A percentile compares a stretch with the other conserved stretches of the same genome.
These are phyloP conservation scores for Gymnorhina tibicen DNA, from an alignment of 2,113 vertebrate species.

Conservation along the genomic window DNA sequence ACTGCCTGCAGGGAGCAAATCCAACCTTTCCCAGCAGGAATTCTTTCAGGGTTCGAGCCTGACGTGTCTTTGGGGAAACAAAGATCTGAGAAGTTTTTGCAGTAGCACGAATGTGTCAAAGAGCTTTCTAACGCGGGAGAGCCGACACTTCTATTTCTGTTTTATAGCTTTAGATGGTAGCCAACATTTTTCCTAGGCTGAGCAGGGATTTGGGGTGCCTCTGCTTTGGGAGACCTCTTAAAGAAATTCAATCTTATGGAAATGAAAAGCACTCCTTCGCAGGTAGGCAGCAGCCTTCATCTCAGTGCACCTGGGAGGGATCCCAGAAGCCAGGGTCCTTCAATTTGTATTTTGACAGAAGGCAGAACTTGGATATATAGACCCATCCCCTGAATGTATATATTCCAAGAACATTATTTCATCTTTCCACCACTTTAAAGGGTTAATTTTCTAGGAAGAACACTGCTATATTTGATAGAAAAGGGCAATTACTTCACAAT, in stretches of 20 bases:
- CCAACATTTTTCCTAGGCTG: neutral
- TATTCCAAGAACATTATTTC: neutral
- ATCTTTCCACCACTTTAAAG: neutral
- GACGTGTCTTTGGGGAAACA: neutral
- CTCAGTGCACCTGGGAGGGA: neutral
- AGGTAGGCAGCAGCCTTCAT: neutral
- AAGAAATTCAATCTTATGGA: neutral
- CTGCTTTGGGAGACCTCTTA: neutral
- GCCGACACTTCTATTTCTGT: neutral
- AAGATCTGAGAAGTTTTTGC: slow-evolving; percentile 1
- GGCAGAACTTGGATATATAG: neutral
- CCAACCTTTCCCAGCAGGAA: neutral
- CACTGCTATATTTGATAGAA: neutral
- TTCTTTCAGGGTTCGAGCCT: neutral
- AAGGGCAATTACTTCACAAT: neutral
- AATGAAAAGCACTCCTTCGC: neutral
- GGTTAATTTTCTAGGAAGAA: neutral
- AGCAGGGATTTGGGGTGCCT: neutral
- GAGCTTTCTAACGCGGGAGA: neutral
- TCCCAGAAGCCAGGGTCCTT: neutral
- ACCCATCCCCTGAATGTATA: neutral
- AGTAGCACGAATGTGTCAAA: neutral
- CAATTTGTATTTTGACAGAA: neutral
- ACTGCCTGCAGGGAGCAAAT: neutral
- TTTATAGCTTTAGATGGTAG: neutral